Base-by-base conservation (phyloP, 2,113 vertebrate species). In the Lophochroa leadbeateri region DNA sequence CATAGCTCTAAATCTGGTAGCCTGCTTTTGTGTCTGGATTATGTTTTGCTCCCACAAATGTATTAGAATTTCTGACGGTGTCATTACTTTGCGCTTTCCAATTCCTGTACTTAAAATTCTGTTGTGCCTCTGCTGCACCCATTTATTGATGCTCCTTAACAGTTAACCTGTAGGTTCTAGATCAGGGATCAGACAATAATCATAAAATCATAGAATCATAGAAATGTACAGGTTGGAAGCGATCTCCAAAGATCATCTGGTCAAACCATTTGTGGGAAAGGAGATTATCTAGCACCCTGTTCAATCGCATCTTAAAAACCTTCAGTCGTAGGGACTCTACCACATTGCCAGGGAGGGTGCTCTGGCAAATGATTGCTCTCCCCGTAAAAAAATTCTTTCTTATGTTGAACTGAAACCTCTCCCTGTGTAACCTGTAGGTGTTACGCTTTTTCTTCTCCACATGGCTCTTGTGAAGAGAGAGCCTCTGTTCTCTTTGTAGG, bases 341-440 rank as follows among this genome's bases (percentile, higher is more conserved):
- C 9, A 24, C 1, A 1, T 7, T 3, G 10, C 6, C 29, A 35
- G 21, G 6, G 27, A 72, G 3, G 16, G 23, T 84, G 18, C 61
- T 67, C 29, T 19, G 27, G 16, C 1, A 2, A 65, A 53, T 25
- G 3, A 67, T 15, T 60, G 6, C 5, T 76, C 21, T 67, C 65
- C 43, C 13, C 6, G 12, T 21, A 44, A 82, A 82, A 74, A 52
- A 17, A 2, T 11, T 70, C 4, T 39, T 57, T 43, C 28, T 49
- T 55, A 28, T 25, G 7, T 28, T 70, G 11, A 50, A 4, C 33
- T 61, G 33, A 83, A 87, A 31, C 4, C 2, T 87, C 17, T 70
- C 8, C 50, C 4, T 44, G 8, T 29, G 28, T 29, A 67, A 70
- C 10, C 3, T 25, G 4, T 37, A 46, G 27, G 6, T 47, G 9